phyloP scores from a whole-genome alignment of 2,113 vertebrate species.

The Acanthochromis polyacanthus region DNA sequence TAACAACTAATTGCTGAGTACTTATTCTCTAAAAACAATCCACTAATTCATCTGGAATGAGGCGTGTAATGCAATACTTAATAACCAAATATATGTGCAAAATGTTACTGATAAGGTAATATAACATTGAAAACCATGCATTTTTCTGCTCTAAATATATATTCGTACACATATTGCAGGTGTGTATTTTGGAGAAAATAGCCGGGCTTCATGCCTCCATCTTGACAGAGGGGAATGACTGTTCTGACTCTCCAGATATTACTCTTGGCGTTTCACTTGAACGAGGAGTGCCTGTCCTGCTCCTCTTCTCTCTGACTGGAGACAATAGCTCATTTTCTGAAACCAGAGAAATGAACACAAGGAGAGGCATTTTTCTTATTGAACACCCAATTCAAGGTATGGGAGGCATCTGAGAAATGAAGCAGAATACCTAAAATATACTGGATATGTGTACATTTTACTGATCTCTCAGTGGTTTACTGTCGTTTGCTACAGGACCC shows the following conservation, averaged over 20 bases:
- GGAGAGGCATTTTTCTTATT: conserved; percentile 67
- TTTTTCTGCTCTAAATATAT: background rate
- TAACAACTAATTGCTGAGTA: too few species aligned
- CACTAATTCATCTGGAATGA: too few species aligned
- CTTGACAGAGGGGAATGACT: conserved; percentile 61
- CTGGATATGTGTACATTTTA: background rate
- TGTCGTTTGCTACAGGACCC: conserved; percentile 77
- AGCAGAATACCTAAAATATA: background rate
- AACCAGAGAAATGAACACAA: conserved; percentile 56
- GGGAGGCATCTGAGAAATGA: background rate
- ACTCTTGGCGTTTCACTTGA: conserved; percentile 85
- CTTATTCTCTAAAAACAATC: too few species aligned
- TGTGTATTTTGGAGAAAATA: conserved; percentile 86
- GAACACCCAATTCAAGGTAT: conserved; percentile 67
- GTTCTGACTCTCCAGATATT: conserved; percentile 75
- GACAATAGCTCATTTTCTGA: conserved; percentile 74
- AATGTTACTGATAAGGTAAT: too few species aligned
- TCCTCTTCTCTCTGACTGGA: conserved; percentile 85
- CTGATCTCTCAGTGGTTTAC: background rate
- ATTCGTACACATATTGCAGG: conserved; percentile 33
- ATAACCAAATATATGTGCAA: too few species aligned
- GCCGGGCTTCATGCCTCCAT: conserved; percentile 82
- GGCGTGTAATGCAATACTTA: too few species aligned
- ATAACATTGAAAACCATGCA: too few species aligned
- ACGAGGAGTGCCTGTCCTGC: conserved; percentile 78